These are phyloP conservation scores for Halcyon smyrnensis DNA, from an alignment of 2,797 vertebrate species.

Conservation along the genomic window DNA sequence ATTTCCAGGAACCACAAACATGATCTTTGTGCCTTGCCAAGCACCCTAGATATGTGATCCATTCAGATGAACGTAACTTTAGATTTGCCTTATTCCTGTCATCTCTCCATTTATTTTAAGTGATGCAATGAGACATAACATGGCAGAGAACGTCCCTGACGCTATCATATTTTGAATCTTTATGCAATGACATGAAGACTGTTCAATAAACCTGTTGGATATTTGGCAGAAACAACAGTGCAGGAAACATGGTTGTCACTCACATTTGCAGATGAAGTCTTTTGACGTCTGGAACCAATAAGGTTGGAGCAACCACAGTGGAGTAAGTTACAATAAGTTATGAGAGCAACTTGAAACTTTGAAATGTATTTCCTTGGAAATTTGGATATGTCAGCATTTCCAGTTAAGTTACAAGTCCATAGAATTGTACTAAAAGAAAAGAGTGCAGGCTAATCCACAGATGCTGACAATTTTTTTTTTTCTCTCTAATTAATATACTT, in stretches of 20 bases:
- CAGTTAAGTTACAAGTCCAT: not conserved
- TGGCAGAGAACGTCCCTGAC: not conserved
- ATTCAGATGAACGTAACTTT: rapidly evolving
- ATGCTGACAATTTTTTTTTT: not conserved
- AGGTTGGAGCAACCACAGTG: not conserved
- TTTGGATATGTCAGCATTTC: not conserved
- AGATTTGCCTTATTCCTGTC: not conserved
- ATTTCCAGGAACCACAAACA: constrained; percentile 16
- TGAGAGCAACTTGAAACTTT: not conserved
- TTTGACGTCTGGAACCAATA: not conserved
- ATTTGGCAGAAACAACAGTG: not conserved
- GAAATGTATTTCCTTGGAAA: not conserved
- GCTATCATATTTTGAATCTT: not conserved
- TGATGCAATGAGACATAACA: not conserved
- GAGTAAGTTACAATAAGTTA: not conserved
- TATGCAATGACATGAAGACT: not conserved
- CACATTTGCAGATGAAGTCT: not conserved
- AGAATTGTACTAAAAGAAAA: not conserved
- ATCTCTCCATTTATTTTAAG: not conserved
- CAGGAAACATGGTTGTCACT: not conserved
- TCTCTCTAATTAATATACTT: not conserved
- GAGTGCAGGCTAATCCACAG: not conserved
- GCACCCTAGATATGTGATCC: not conserved
- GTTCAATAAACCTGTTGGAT: not conserved
- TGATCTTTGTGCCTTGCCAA: not conserved